Conservation (phyloP, 2,888 invertebrate species). For the Tiphia femorata region DNA sequence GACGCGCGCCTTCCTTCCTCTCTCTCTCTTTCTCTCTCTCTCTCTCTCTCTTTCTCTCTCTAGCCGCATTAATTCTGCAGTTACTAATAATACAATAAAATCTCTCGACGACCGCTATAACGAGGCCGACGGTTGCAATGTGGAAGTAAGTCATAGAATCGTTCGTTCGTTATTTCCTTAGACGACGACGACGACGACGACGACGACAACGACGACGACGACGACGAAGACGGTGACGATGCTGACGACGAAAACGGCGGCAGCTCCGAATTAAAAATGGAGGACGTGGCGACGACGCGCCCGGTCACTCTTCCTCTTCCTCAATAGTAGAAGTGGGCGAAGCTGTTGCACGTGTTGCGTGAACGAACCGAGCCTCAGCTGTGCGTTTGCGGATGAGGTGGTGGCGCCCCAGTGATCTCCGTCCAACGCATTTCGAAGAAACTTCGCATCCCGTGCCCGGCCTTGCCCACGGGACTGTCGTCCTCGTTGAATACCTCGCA, state of each 20-base stretch:
- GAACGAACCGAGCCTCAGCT: conserved; percentile 68
- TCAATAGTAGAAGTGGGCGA: conserved; percentile 67
- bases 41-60: neutral
- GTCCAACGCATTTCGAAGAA: conserved; percentile 94
- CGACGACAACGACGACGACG: no score
- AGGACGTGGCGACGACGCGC: conserved; percentile 1
- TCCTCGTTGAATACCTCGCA: conserved; percentile 99
- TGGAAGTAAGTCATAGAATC: conserved; percentile 14
- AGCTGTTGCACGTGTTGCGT: conserved; percentile 67
- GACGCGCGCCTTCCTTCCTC: no score
- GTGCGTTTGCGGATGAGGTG: conserved; percentile 59
- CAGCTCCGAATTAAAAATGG: conserved; percentile 1
- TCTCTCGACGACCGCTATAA: conserved; percentile 57
- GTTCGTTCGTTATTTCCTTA: conserved; percentile 11
- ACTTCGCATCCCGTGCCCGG: conserved; percentile 92
- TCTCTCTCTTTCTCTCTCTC: neutral
- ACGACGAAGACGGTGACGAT: no score
- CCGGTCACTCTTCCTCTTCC: conserved; percentile 24
- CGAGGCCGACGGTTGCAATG: conserved; percentile 50
- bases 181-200: neutral
- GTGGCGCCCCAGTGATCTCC: conserved; percentile 73
- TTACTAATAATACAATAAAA: conserved; percentile 24
- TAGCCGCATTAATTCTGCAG: conserved; percentile 3
- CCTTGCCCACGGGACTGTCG: conserved; percentile 96
- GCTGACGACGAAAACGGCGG: no score